Conservation (phyloP, 2,888 invertebrate species). For the Cylindroiulus punctatus region DNA sequence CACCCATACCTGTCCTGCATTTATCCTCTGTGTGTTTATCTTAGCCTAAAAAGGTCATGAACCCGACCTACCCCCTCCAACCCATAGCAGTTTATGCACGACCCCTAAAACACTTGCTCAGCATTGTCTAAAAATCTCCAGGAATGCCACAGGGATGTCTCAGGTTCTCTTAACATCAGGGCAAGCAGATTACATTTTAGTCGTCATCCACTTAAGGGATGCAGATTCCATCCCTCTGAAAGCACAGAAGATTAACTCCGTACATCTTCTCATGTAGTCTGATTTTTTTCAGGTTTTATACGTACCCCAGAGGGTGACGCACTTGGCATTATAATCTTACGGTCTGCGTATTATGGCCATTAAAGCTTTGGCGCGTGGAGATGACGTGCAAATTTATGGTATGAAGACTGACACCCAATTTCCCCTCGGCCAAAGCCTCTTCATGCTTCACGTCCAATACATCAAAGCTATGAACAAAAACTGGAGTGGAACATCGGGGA, state of each 20-base stretch:
- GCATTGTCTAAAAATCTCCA: too few species aligned
- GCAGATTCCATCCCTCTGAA: conserved; percentile 6
- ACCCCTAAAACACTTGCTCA: too few species aligned
- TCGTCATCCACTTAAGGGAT: not conserved
- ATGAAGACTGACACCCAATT: not conserved
- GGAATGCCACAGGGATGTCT: not conserved
- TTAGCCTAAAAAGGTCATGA: too few species aligned
- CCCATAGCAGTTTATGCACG: too few species aligned
- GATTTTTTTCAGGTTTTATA: not conserved
- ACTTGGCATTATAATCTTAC: conserved; percentile 10
- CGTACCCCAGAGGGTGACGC: not conserved
- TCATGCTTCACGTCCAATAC: not conserved
- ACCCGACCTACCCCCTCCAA: too few species aligned
- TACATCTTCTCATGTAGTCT: not conserved
- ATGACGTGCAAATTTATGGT: conserved; percentile 24
- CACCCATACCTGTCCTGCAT: too few species aligned
- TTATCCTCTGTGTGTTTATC: too few species aligned
- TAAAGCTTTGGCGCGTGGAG: not conserved
- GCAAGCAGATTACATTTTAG: not conserved
- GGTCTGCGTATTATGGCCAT: not conserved
- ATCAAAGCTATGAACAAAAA: not conserved
- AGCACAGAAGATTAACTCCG: not conserved
- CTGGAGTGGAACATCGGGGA: not conserved
- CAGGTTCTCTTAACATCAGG: not conserved
- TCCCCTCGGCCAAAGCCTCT: conserved; percentile 30